Evolutionary conservation across 2,797 vertebrate species (phyloP), one percentile per base, ranked within the genome.

Genomic region (Lemur catta): DNA sequence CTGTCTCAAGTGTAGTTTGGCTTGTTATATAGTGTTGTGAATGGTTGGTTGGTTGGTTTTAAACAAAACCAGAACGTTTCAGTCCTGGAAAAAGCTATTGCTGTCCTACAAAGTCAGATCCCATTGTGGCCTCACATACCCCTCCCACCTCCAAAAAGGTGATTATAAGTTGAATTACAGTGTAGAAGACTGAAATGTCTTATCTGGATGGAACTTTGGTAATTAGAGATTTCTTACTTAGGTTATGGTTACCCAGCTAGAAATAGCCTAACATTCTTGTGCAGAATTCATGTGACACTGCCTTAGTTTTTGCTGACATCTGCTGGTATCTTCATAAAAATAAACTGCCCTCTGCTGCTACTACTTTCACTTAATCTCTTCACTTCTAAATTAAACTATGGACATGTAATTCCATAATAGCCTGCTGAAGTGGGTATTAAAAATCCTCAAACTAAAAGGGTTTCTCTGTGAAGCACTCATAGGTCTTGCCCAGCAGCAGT

Each of bases 231-330:
- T 90, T 71, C 84, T 52, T 46, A 18, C 61, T 57, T 57, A 22
- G 2, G 3, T 81, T 79, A 28, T 18, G 13, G 26, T 71, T 69
- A 72, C 17, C 26, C 18, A 74, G 46, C 59, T 43, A n/a, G 46
- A 38, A 91, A 82, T 48, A 87, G 59, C 67, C 43, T 90, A 65
- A 41, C 2, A 13, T 75, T 13, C 59, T 81, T 72, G 43, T 10
- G 50, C 11, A 24, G 50, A 87, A 57, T 61, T 65, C n/a, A 8
- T 22, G 7, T 24, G 69, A 48, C 52, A 30, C 74, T 90, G 43
- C 22, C 89, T 97, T 97, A 94, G 81, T 61, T 97, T 98, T 24
- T 97, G 59, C 97, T 98, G 98, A 98, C 98, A 98, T 94, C 98
- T 98, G 89, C 97, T 98, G 98, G 98, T 91, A 11, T 86, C 41